A percentile compares a stretch with the other conserved stretches of the same genome.
phyloP scores from a whole-genome alignment of 2,113 vertebrate genomes.

The Sinocyclocheilus anophthalmus region DNA sequence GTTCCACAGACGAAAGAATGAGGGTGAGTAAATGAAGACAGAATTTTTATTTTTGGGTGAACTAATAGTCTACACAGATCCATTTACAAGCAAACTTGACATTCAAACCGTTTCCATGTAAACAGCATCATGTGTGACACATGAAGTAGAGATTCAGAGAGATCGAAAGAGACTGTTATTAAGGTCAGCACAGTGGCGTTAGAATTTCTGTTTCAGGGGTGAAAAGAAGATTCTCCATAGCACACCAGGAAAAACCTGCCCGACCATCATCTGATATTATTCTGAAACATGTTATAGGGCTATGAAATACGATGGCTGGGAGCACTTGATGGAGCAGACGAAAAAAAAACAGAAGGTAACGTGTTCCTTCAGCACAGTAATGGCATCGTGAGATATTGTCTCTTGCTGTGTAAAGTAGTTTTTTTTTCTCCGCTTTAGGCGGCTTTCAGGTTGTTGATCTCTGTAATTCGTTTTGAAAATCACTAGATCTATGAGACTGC shows the following conservation, averaged over 20 bases:
- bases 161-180: neutral
- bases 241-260: constrained; percentile 1
- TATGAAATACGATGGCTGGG: neutral
- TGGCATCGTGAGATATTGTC: constrained; percentile 38
- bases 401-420: constrained; percentile 19
- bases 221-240: constrained; percentile 3
- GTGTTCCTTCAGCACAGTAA: constrained; percentile 38
- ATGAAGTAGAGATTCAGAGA: neutral
- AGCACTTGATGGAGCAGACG: neutral
- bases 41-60: no score
- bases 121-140: neutral
- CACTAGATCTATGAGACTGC: constrained; percentile 39
- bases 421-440: constrained; percentile 31
- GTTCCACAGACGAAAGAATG: neutral
- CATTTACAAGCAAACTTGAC: neutral
- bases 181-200: neutral
- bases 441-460: constrained; percentile 47
- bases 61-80: neutral
- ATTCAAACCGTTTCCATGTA: neutral
- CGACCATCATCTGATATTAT: neutral
- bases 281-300: constrained; percentile 30
- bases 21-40: no score
- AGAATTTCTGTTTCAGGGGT: neutral
- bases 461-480: constrained; percentile 50
- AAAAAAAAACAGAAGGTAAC: neutral